Percentiles rank a stretch among this genome's conserved stretches.
phyloP scores from a whole-genome alignment of 2,797 vertebrate species.

The Falco columbarius region DNA sequence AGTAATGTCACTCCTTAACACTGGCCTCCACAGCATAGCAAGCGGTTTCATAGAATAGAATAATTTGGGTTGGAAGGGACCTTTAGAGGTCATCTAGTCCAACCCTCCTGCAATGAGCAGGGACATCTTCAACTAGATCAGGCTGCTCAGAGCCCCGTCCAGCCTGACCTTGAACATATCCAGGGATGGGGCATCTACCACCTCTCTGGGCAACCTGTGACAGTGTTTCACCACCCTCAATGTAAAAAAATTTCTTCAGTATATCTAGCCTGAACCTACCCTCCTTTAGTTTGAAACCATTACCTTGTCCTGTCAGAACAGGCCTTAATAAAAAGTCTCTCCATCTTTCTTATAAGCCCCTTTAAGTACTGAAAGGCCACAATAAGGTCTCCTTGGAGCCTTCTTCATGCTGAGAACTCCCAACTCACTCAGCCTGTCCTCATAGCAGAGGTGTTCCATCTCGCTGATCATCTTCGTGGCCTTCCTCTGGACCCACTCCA shows the following conservation, averaged over 20 bases:
- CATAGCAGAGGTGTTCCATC: background rate
- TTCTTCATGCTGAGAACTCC: background rate
- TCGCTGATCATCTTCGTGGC: too few species aligned
- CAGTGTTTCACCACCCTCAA: background rate
- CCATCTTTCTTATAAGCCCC: background rate
- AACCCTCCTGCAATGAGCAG: background rate
- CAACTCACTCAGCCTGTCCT: background rate
- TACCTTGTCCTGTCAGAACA: background rate
- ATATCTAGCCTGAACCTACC: background rate
- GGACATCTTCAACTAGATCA: background rate
- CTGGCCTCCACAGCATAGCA: background rate
- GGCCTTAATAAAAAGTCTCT: background rate
- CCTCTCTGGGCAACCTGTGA: background rate
- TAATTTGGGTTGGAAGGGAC: background rate
- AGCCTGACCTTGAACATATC: background rate
- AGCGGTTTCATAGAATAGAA: background rate
- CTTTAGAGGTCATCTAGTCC: background rate
- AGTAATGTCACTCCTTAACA: background rate
- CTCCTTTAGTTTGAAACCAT: background rate
- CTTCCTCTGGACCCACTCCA: background rate
- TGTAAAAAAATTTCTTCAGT: background rate
- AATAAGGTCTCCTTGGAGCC: rapidly evolving
- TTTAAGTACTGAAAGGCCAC: background rate
- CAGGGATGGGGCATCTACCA: background rate
- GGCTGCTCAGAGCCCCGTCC: background rate